Evolutionary conservation across 2,113 vertebrate genomes (phyloP).

Genomic region (Apodemus sylvaticus): DNA sequence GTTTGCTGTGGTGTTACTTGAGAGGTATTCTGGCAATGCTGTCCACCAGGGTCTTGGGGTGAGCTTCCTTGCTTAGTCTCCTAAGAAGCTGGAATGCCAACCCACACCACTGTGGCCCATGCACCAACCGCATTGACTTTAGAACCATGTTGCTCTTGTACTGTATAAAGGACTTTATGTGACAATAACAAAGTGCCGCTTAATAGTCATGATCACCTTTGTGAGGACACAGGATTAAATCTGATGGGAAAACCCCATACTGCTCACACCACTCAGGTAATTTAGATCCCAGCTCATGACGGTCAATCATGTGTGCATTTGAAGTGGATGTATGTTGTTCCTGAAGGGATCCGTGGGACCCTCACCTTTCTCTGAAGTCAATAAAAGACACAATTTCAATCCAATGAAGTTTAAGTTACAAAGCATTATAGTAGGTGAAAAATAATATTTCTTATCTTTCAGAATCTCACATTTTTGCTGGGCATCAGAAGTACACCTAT

Average conservation of each 20-base stretch:
- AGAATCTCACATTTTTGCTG: neutral
- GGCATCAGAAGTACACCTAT: neutral
- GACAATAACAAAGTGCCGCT: slow-evolving; percentile 4
- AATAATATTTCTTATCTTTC: slow-evolving; percentile 1
- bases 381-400: slow-evolving; percentile 29
- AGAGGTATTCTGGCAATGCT: neutral
- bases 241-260: neutral
- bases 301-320: neutral
- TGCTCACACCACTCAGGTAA: slow-evolving; percentile 1
- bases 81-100: neutral
- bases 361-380: slow-evolving; percentile 40
- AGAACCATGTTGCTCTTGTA: slow-evolving; percentile 35
- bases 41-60: neutral
- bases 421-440: neutral
- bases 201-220: neutral
- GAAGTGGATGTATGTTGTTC: slow-evolving; percentile 21
- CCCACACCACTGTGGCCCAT: too few species aligned
- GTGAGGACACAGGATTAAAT: neutral
- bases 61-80: neutral
- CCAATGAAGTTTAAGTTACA: slow-evolving; percentile 7
- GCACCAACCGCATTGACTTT: neutral
- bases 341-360: neutral
- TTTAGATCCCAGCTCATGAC: slow-evolving; percentile 38
- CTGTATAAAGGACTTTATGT: neutral
- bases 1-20: neutral